phyloP scores from a whole-genome alignment of 2,888 invertebrate species.

The Gari tellinella region DNA sequence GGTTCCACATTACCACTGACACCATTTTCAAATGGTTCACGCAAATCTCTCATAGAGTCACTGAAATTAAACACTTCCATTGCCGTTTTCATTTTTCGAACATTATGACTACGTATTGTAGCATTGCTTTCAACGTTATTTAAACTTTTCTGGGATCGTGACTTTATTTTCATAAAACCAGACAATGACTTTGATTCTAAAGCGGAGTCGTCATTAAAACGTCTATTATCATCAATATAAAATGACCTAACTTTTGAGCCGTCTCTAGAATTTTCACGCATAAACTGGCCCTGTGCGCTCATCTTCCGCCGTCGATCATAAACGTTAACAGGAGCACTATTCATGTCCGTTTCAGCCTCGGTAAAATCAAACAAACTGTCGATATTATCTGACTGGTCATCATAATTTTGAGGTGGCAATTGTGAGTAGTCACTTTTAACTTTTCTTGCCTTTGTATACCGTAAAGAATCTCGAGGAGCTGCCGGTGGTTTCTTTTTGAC shows the following conservation, averaged over 20 bases:
- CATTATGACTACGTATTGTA: constrained; percentile 77
- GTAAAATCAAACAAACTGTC: constrained; percentile 67
- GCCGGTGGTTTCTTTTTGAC: constrained; percentile 70
- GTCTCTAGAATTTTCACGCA: constrained; percentile 12
- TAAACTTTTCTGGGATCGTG: constrained; percentile 67
- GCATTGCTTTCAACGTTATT: constrained; percentile 74
- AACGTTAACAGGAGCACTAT: constrained; percentile 3
- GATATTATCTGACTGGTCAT: constrained; percentile 58
- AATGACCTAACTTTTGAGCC: constrained; percentile 9
- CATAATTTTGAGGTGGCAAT: constrained; percentile 20
- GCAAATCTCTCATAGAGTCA: constrained; percentile 63
- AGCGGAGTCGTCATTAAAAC: constrained; percentile 58
- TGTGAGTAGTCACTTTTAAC: constrained; percentile 59
- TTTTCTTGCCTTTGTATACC: constrained; percentile 57
- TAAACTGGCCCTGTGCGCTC: not conserved
- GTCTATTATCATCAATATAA: constrained; percentile 24
- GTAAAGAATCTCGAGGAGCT: constrained; percentile 62
- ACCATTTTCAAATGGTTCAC: constrained; percentile 43
- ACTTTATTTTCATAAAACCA: constrained; percentile 59
- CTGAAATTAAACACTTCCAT: constrained; percentile 75
- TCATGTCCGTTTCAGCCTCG: constrained; percentile 7
- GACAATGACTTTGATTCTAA: constrained; percentile 44
- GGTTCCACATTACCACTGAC: constrained; percentile 32
- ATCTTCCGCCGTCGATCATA: constrained; percentile 35
- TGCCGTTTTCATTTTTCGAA: constrained; percentile 67